A percentile compares a stretch with the other conserved stretches of the same genome.
These are phyloP conservation scores for Pterocles burchelli DNA, from an alignment of 2,113 vertebrate genomes.

Conservation along the genomic window DNA sequence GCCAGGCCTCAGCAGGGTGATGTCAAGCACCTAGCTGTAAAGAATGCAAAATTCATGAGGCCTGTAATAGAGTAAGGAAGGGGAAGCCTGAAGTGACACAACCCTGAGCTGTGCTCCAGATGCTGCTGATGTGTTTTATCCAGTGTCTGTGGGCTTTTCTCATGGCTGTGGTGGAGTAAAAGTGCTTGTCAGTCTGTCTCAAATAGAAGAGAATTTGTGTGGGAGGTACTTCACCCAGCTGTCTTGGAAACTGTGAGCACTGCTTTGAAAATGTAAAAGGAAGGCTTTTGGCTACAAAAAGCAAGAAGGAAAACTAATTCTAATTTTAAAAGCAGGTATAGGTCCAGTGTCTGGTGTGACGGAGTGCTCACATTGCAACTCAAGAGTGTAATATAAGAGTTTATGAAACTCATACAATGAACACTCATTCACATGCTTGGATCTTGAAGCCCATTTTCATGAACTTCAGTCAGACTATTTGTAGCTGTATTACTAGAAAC, in stretches of 20 bases:
- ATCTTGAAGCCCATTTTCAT: background rate
- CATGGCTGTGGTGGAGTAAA: background rate
- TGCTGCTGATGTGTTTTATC: background rate
- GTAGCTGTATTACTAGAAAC: background rate
- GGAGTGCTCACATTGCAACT: background rate
- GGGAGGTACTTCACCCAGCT: conserved; percentile 13
- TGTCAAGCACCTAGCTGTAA: background rate
- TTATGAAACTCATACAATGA: background rate
- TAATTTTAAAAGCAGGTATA: background rate
- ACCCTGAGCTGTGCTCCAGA: background rate
- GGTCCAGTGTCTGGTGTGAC: background rate
- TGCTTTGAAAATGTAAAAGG: background rate
- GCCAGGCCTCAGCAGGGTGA: background rate
- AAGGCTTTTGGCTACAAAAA: background rate
- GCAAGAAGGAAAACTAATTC: background rate
- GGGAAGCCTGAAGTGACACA: background rate
- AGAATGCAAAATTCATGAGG: conserved; percentile 3
- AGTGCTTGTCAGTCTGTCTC: background rate
- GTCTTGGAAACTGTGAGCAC: conserved; percentile 14
- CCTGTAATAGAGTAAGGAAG: background rate
- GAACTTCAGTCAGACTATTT: background rate
- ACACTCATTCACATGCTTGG: background rate
- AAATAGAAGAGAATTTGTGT: conserved; percentile 18
- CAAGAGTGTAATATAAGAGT: background rate
- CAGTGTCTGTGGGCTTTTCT: background rate